Percentiles rank a stretch among this genome's conserved stretches.
phyloP scores from a whole-genome alignment of 2,797 vertebrate genomes.

The Xenops minutus region DNA sequence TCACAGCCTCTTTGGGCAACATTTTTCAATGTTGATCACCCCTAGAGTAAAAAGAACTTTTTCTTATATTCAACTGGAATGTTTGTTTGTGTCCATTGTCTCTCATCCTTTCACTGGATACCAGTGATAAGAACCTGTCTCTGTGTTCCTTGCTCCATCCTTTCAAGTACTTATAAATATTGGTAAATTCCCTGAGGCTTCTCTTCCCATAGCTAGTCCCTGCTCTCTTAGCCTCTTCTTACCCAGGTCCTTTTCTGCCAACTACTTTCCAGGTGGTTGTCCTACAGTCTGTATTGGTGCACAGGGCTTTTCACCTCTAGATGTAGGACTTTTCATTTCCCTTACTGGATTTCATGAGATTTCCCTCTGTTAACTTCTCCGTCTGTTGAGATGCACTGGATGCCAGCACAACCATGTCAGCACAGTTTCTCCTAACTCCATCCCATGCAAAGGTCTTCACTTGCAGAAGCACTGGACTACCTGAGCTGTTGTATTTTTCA shows the following conservation, averaged over 20 bases:
- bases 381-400: background rate
- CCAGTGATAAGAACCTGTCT: background rate
- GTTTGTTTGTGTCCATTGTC: background rate
- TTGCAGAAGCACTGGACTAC: background rate
- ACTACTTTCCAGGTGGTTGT: background rate
- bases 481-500: background rate
- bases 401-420: background rate
- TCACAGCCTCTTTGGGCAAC: background rate
- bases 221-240: background rate
- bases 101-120: background rate
- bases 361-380: background rate
- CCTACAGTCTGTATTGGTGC: background rate
- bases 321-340: background rate
- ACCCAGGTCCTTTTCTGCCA: background rate
- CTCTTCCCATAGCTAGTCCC: background rate
- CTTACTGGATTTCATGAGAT: background rate
- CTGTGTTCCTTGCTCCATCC: background rate
- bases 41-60: background rate
- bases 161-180: background rate
- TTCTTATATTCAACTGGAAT: background rate
- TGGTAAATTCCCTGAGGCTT: background rate
- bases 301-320: background rate
- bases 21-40: background rate
- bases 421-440: background rate
- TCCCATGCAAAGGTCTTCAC: background rate